Evolutionary conservation across 2,888 invertebrate genomes (phyloP), one percentile per base, ranked within the genome.

Genomic region (Dione vanillae): DNA sequence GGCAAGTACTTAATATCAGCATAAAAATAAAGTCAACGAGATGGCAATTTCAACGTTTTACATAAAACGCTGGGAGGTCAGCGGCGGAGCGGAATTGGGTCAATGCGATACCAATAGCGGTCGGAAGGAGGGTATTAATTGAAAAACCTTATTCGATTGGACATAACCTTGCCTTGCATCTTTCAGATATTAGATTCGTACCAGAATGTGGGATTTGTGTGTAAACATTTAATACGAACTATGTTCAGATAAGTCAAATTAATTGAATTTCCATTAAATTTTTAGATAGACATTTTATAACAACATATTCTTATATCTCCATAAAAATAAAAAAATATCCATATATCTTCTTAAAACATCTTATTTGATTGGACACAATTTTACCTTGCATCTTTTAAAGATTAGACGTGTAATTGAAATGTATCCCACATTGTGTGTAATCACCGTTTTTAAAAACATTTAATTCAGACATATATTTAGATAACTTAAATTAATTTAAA

Each of bases 31-130:
- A 59, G 37, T 69, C 62, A 69, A 72, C 67, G 52, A 62, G 66
- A 67, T 37, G 65, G 64, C 66, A 67, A 67, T 67, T 70, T 65
- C 59, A 70, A 59, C 66, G 66, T 27, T 70, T 67, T 70, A 67
- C 70, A 70, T 70, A 74, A 75, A 73, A 71, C 73, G 67, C 10
- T 66, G 70, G 61, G 71, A 77, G 75, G 77, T 75, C 75, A 76
- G 67, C 56, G 67, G 71, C 54, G 70, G 20, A 35, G 65, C n/a
- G 49, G 58, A 78, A 72, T 72, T 75, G 69, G 78, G 78, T 78
- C 77, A 78, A 72, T 73, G 76, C 72, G 71, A 75, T 69, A 68
- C 72, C 72, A 72, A 75, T 70, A 74, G 74, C 72, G 76, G 75
- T 62, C 72, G 67, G 64, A 58, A 66, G 69, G 51, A 59, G 73